phyloP scores from a whole-genome alignment of 2,888 invertebrate genomes.

The Coelopa pilipes region DNA sequence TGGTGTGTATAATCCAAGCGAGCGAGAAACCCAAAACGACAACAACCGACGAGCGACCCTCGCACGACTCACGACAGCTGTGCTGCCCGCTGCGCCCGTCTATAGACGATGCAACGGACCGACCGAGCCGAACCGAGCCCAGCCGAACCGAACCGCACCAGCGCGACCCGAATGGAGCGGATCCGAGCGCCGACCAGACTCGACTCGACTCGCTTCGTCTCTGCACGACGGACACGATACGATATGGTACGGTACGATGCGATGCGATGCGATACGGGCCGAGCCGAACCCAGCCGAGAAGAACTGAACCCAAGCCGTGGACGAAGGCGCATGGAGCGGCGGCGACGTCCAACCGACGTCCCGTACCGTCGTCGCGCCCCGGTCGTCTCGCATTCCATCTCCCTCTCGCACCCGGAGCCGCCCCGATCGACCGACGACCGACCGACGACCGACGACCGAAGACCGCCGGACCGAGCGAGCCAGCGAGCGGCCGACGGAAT shows the following conservation, averaged over 20 bases:
- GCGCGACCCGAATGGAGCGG: neutral
- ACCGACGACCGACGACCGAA: constrained; percentile 2
- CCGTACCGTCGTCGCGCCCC: no score
- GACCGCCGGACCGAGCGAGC: constrained; percentile 7
- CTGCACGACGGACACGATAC: neutral
- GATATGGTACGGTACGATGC: no score
- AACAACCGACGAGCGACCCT: constrained; percentile 38
- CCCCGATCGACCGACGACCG: neutral
- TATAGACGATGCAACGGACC: constrained; percentile 26
- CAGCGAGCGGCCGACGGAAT: constrained; percentile 22
- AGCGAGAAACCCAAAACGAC: constrained; percentile 38
- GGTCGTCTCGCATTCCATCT: no score
- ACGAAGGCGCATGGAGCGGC: constrained; percentile 1
- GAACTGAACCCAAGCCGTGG: neutral
- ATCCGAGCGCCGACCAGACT: no score
- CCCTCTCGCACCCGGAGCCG: no score
- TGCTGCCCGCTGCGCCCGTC: constrained; percentile 22
- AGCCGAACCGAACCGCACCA: neutral
- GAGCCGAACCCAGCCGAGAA: neutral
- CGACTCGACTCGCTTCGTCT: neutral
- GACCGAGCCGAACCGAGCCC: constrained; percentile 23
- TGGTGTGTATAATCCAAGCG: constrained; percentile 31
- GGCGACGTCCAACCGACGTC: neutral
- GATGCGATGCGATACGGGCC: no score
- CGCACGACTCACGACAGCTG: constrained; percentile 39